phyloP scores from a whole-genome alignment of 2,113 vertebrate species.

The Pithys albifrons region DNA sequence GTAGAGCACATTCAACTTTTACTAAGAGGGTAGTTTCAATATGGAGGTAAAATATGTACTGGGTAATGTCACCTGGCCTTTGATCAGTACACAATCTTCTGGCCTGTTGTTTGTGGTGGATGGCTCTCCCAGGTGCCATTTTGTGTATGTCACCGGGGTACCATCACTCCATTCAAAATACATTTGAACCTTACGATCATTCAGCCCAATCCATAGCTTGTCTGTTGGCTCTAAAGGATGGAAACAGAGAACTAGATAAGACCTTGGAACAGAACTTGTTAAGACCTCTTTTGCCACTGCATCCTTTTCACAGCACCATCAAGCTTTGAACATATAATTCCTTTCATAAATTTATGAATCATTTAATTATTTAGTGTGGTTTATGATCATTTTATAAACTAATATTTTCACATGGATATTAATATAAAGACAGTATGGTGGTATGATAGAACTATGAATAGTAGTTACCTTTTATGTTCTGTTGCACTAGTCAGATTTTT shows the following conservation, averaged over 20 bases:
- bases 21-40: neutral
- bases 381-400: neutral
- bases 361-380: neutral
- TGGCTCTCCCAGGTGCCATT: conserved; percentile 87
- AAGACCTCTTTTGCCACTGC: neutral
- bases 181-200: conserved; percentile 83
- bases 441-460: neutral
- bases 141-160: conserved; percentile 84
- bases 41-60: neutral
- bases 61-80: conserved; percentile 78
- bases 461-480: neutral
- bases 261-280: neutral
- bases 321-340: neutral
- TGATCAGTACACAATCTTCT: conserved; percentile 91
- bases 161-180: conserved; percentile 92
- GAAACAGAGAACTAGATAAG: neutral
- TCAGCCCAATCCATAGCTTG: conserved; percentile 90
- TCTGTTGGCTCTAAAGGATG: conserved; percentile 75
- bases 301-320: neutral
- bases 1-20: neutral
- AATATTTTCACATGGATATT: neutral
- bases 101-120: conserved; percentile 81
- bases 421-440: neutral
- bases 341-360: neutral
- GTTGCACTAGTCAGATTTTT: neutral